Evolutionary conservation across 2,888 invertebrate genomes (phyloP).

Genomic region (Timema podura): DNA sequence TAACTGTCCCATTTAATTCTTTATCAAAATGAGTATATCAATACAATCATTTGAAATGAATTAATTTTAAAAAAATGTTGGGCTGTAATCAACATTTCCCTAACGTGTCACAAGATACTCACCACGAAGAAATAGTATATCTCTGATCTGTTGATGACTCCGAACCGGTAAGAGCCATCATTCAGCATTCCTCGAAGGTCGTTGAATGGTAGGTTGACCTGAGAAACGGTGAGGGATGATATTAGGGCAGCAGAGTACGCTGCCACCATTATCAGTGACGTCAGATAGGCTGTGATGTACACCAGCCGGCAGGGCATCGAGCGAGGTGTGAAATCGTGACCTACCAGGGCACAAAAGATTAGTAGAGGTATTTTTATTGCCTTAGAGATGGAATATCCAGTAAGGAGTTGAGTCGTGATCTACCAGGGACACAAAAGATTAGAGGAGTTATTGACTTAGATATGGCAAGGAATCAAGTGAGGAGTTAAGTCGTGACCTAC

Average conservation of each 20-base stretch:
- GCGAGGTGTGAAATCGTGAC: constrained; percentile 24
- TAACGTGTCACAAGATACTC: background rate
- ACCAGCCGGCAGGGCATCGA: constrained; percentile 35
- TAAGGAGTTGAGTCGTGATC: too few relatives aligned
- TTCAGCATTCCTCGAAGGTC: constrained; percentile 37
- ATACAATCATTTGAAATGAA: too few relatives aligned
- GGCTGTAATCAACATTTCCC: too few relatives aligned
- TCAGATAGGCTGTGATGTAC: constrained; percentile 38
- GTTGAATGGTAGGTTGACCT: constrained; percentile 36
- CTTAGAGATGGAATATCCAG: too few relatives aligned
- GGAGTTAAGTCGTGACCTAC: too few relatives aligned
- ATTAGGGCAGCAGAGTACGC: constrained; percentile 41
- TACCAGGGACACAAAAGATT: too few relatives aligned
- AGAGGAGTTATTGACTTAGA: too few relatives aligned
- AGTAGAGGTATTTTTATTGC: too few relatives aligned
- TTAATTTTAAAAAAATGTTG: too few relatives aligned
- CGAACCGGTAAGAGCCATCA: constrained; percentile 37
- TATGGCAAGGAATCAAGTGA: too few relatives aligned
- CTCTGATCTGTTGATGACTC: constrained; percentile 27
- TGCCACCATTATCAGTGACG: constrained; percentile 37
- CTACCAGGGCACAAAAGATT: background rate
- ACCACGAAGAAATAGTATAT: constrained; percentile 19
- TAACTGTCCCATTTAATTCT: too few relatives aligned
- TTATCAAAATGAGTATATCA: too few relatives aligned
- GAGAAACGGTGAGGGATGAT: constrained; percentile 35